phyloP scores from a whole-genome alignment of 2,888 invertebrate species.

The Aspidiotus rigidus region DNA sequence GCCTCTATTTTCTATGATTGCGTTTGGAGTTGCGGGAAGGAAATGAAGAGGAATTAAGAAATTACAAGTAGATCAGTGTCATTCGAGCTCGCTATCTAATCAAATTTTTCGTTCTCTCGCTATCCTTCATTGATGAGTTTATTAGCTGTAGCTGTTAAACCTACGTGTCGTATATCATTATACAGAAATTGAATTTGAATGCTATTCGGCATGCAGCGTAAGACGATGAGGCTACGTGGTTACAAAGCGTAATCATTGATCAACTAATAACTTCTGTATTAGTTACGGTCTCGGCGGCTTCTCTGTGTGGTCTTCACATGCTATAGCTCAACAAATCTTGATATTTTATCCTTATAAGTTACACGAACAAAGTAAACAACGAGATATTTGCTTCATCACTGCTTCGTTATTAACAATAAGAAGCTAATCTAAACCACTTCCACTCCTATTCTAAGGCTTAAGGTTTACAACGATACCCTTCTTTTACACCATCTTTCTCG shows the following conservation, averaged over 20 bases:
- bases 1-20: too few species aligned
- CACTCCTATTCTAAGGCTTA: neutral
- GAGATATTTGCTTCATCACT: slow-evolving; percentile 29
- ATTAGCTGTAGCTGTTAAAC: slow-evolving; percentile 1
- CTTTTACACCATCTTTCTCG: slow-evolving; percentile 10
- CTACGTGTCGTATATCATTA: slow-evolving; percentile 6
- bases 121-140: slow-evolving; percentile 1
- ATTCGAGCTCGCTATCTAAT: neutral
- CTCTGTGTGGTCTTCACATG: slow-evolving; percentile 27
- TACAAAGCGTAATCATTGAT: slow-evolving; percentile 30
- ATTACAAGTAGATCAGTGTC: neutral
- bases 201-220: neutral
- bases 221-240: slow-evolving; percentile 15
- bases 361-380: slow-evolving; percentile 31
- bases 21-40: too few species aligned
- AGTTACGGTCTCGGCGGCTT: slow-evolving; percentile 31
- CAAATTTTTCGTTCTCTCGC: neutral
- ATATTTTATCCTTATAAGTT: slow-evolving; percentile 26
- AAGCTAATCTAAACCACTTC: neutral
- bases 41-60: neutral
- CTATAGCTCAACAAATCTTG: slow-evolving; percentile 22
- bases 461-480: neutral
- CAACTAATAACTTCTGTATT: slow-evolving; percentile 32
- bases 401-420: slow-evolving; percentile 32
- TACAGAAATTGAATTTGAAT: slow-evolving; percentile 10